Evolutionary conservation across 2,113 vertebrate genomes (phyloP).

Genomic region (Notarius quadriscutis): DNA sequence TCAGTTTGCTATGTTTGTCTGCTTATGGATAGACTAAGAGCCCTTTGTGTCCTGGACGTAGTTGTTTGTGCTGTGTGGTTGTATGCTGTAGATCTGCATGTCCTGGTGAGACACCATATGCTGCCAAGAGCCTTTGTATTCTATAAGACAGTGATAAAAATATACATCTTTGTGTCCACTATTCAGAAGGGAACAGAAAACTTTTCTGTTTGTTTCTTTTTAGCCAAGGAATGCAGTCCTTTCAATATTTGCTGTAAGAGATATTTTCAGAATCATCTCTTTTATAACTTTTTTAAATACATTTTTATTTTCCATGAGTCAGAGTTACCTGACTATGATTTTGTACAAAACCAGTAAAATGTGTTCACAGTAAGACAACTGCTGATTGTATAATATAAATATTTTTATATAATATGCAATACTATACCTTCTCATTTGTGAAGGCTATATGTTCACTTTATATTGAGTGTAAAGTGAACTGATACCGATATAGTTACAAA

Average conservation of each 20-base stretch:
- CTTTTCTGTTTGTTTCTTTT: background rate
- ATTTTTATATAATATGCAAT: background rate
- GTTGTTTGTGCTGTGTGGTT: slow-evolving; percentile 42
- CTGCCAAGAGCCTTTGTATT: slow-evolving; percentile 51
- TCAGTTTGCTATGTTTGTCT: slow-evolving; percentile 6
- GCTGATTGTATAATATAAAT: background rate
- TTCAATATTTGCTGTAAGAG: background rate
- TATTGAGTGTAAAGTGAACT: background rate
- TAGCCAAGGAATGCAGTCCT: background rate
- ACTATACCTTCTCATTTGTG: background rate
- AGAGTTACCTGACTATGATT: background rate
- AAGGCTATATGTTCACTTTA: background rate
- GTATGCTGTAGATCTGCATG: slow-evolving; percentile 56
- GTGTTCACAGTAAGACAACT: background rate
- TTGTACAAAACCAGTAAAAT: background rate
- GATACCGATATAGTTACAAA: background rate
- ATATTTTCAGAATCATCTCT: background rate
- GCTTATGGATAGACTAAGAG: slow-evolving; percentile 3
- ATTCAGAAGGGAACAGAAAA: background rate
- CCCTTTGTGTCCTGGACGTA: slow-evolving; percentile 20
- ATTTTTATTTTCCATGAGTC: background rate
- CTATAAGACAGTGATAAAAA: slow-evolving; percentile 4
- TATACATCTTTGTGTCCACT: background rate
- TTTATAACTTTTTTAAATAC: background rate
- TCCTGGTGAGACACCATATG: slow-evolving; percentile 74